Base-by-base conservation (phyloP, 1,140 invertebrate species). In the Teleogryllus occipitalis region DNA sequence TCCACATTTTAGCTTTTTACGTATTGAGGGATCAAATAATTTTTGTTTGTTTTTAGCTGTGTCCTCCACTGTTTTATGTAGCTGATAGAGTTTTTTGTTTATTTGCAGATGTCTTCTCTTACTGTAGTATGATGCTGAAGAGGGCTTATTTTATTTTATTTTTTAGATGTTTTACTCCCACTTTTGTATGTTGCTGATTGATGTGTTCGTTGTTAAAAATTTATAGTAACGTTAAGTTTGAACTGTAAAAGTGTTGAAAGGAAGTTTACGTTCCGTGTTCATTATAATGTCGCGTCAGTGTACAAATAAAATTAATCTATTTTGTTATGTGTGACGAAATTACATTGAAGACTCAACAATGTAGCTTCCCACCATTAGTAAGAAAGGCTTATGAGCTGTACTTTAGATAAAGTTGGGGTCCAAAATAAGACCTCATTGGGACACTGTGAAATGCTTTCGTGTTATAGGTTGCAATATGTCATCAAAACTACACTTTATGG, bases 261-360 rank as follows among this genome's bases (percentile, higher is more conserved):
- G 74, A 75, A 8, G 18, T 8, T 8, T 8, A 8, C 39, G 18
- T 75, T 8, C 18, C 18, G 18, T 46, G 39, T 75, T 75, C 74
- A 75, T 8, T 75, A 75, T 75, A 8, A 75, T 75, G 74, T 75
- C 8, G 8, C 39, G 74, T 75, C 21, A 75, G 74, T 75, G 74
- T 75, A 75, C 8, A 54, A 54, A 54, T 54, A 54, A 54, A 15
- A 8, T 15, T 8, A 54, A 54, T 15, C 15, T 54, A 75, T 46
- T 75, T 75, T 75, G 74, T 75, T 75, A 18, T 75, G 74, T 75
- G 21, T 75, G 74, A 18, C 74, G 74, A 75, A 75, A 22, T 75
- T 75, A 75, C 74, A 75, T 46, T 75, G 74, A 75, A 75, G 21
- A 75, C 74, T 75, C 74, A 75, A 75, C 74, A 75, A 75, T 75